phyloP scores from a whole-genome alignment of 2,113 vertebrate genomes.

The Fregetta grallaria region DNA sequence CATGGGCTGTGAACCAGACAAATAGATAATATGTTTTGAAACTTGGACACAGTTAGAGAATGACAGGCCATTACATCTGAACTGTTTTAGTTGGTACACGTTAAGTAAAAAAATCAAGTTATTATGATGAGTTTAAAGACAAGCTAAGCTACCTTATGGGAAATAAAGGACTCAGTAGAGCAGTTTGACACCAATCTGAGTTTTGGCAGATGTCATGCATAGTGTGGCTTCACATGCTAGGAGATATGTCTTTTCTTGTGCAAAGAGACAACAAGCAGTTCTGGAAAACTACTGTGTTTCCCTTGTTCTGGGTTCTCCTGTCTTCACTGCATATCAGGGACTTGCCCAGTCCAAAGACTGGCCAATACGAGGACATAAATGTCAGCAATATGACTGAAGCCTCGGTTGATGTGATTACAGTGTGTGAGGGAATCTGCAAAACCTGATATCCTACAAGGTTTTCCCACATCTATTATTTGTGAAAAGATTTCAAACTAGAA shows the following conservation, averaged over 20 bases:
- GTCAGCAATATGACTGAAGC: not conserved
- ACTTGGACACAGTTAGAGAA: not conserved
- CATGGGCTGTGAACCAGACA: not conserved
- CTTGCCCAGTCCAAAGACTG: no score
- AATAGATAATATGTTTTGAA: not conserved
- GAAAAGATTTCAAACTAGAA: not conserved
- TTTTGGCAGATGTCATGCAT: not conserved
- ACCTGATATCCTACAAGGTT: not conserved
- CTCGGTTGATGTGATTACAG: not conserved
- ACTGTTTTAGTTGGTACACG: not conserved
- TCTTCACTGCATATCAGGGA: not conserved
- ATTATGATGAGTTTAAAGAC: not conserved
- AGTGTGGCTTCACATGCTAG: not conserved
- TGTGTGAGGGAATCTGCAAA: not conserved
- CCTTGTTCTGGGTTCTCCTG: not conserved
- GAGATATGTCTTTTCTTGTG: not conserved
- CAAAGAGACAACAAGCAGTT: not conserved
- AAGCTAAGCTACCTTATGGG: not conserved
- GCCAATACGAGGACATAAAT: not conserved
- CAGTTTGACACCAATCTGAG: not conserved
- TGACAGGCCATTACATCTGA: not conserved
- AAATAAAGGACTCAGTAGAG: not conserved
- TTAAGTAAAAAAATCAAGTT: not conserved
- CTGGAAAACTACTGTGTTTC: not conserved
- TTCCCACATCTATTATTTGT: not conserved